Percentiles rank a stretch among this genome's conserved stretches.
These are phyloP conservation scores for Chelmon rostratus DNA, from an alignment of 2,797 vertebrate species.

Conservation along the genomic window DNA sequence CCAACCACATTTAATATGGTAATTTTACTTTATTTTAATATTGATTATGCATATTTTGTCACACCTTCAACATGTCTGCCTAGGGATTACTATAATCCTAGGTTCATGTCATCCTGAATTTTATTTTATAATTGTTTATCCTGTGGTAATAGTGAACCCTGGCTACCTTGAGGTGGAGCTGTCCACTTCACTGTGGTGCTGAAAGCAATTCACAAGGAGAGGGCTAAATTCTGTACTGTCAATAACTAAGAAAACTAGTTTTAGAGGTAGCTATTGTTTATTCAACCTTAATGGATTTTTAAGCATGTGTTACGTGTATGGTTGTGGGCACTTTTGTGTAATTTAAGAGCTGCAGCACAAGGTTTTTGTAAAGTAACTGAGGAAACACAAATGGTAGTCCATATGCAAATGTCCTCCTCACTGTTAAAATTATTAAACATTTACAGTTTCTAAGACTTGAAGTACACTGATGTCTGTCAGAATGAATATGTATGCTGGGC, in stretches of 20 bases:
- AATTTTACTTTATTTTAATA: neutral
- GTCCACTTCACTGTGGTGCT: slow-evolving; percentile 56
- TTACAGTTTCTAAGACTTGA: neutral
- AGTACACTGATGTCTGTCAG: neutral
- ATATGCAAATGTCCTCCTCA: neutral
- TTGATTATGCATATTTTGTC: neutral
- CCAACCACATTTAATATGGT: neutral
- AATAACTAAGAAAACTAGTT: neutral
- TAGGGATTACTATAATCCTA: no score
- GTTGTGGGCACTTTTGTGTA: neutral
- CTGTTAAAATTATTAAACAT: neutral
- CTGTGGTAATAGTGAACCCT: neutral
- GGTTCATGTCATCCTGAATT: neutral
- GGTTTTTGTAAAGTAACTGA: neutral
- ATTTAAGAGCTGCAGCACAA: neutral
- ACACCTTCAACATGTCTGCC: neutral
- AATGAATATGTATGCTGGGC: neutral
- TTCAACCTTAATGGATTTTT: neutral
- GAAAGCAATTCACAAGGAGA: slow-evolving; percentile 12
- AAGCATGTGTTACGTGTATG: no score
- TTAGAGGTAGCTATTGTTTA: neutral
- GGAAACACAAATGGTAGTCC: neutral
- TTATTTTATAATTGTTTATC: no score
- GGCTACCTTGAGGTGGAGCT: slow-evolving; percentile 31
- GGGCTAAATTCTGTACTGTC: neutral